These are phyloP conservation scores for Pseudochirops corinnae DNA, from an alignment of 2,797 vertebrate genomes.

Conservation along the genomic window DNA sequence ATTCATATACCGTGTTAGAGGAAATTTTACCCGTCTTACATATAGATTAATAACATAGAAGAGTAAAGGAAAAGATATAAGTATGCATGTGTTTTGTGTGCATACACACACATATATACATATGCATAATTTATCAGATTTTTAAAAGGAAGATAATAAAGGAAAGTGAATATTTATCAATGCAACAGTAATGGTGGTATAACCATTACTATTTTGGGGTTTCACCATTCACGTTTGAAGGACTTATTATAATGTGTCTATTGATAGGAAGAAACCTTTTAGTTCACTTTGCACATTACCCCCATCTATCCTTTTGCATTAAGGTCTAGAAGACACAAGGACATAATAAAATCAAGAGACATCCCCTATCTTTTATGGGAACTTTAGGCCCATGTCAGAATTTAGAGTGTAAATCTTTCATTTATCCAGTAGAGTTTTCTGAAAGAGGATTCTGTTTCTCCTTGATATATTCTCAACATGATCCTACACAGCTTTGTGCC, in stretches of 20 bases:
- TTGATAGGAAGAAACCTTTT: neutral
- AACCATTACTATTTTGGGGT: neutral
- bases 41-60: neutral
- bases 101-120: neutral
- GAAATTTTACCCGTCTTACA: neutral
- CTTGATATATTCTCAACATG: slow-evolving; percentile 66
- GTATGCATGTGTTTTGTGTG: neutral
- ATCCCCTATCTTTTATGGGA: neutral
- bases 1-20: neutral
- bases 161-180: neutral
- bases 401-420: slow-evolving; percentile 22
- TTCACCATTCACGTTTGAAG: neutral
- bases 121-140: neutral
- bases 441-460: slow-evolving; percentile 45
- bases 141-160: slow-evolving; percentile 3
- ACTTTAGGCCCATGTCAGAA: neutral
- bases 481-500: slow-evolving; percentile 53
- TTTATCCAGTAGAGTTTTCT: neutral
- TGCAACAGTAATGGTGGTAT: neutral
- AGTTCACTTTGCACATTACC: neutral
- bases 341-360: neutral
- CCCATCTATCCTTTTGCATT: neutral
- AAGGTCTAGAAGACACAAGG: neutral
- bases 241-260: neutral
- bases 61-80: neutral